Conservation (phyloP, 2,113 vertebrate genomes). For the Pangasianodon gigas region DNA sequence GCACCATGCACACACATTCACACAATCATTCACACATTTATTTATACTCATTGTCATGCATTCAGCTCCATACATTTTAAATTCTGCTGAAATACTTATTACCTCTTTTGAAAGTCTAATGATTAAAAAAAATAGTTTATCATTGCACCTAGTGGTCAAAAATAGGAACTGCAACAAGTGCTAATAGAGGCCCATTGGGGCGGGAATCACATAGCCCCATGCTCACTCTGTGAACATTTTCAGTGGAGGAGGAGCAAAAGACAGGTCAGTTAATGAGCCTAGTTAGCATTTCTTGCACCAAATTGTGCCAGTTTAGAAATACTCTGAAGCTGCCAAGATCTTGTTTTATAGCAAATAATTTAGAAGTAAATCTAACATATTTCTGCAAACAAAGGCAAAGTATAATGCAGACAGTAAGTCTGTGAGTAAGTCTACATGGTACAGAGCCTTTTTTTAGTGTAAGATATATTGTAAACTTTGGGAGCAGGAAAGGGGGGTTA, state of each 20-base stretch:
- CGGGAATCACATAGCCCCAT: not conserved
- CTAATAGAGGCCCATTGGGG: no score
- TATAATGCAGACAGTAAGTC: not conserved
- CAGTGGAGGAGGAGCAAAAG: not conserved
- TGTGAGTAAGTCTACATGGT: not conserved
- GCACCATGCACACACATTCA: no score
- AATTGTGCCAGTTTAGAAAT: not conserved
- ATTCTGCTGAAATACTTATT: not conserved
- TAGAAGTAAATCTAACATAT: not conserved
- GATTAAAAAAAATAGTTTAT: no score
- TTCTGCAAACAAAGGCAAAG: not conserved
- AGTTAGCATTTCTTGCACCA: not conserved
- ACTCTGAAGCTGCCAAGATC: not conserved
- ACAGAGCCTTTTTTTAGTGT: not conserved
- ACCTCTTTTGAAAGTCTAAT: no score
- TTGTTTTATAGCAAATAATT: not conserved
- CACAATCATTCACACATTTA: no score
- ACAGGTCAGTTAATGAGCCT: not conserved
- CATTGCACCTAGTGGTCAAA: no score
- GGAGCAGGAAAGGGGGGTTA: not conserved
- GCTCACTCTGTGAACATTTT: not conserved
- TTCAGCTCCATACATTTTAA: no score
- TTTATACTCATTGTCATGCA: no score
- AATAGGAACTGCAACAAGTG: no score
- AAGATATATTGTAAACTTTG: not conserved